Percentiles rank a stretch among this genome's conserved stretches.
Conservation (phyloP, 23 tunicate genomes). For the Botrylloides violaceus region DNA sequence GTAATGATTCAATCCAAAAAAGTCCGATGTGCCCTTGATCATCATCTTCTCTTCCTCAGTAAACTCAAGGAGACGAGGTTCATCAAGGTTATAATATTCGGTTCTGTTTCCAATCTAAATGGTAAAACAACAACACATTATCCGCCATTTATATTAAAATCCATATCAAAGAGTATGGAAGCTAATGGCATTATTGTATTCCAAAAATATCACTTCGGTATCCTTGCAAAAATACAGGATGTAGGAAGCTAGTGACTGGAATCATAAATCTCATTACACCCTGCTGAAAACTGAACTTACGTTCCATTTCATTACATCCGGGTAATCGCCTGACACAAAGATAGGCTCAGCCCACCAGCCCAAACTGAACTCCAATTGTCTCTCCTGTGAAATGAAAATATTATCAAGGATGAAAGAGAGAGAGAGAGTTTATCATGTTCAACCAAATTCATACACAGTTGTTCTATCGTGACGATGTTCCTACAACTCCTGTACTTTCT, state of each 20-base stretch:
- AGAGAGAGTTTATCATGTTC: too few relatives aligned
- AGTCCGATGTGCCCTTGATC: slow-evolving; percentile 87
- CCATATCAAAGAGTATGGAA: not conserved
- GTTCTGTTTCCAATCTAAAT: slow-evolving; percentile 74
- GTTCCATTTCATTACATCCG: slow-evolving; percentile 79
- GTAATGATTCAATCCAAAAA: slow-evolving; percentile 97
- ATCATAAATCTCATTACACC: too few relatives aligned
- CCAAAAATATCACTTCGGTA: too few relatives aligned
- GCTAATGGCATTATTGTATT: not conserved
- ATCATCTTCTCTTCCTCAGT: slow-evolving; percentile 68
- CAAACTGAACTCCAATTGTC: slow-evolving; percentile 55
- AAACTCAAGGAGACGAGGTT: slow-evolving; percentile 61
- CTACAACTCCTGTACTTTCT: too few relatives aligned
- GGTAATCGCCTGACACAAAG: slow-evolving; percentile 84
- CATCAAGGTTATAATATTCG: slow-evolving; percentile 51
- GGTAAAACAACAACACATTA: not conserved
- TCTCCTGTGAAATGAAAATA: slow-evolving; percentile 51
- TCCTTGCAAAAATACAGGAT: too few relatives aligned
- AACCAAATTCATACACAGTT: too few relatives aligned
- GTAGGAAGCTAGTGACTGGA: too few relatives aligned
- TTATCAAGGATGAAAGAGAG: too few relatives aligned
- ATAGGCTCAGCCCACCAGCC: slow-evolving; percentile 99
- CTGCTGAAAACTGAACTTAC: slow-evolving; percentile 31
- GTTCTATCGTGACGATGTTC: too few relatives aligned
- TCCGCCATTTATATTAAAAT: not conserved